phyloP scores from a whole-genome alignment of 2,113 vertebrate genomes.

The Ctenomys sociabilis region DNA sequence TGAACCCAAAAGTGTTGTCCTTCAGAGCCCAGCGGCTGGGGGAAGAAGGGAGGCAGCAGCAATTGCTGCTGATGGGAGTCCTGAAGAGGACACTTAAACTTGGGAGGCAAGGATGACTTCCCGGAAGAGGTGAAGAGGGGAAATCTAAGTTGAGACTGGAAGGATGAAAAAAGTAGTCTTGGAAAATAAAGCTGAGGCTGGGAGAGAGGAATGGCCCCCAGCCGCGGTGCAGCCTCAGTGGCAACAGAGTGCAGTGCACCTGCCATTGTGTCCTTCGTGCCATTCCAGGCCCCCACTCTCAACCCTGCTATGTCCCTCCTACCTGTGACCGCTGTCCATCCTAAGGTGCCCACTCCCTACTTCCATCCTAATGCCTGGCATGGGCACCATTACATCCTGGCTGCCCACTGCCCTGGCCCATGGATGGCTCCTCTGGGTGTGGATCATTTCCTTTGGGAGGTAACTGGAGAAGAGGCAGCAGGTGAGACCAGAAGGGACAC shows the following conservation, averaged over 20 bases:
- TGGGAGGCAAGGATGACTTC: not conserved
- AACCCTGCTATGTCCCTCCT: not conserved
- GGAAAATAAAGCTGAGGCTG: not conserved
- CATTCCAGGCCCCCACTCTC: too few species aligned
- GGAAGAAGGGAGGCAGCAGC: not conserved
- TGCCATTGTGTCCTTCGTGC: not conserved
- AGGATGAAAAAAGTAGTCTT: not conserved
- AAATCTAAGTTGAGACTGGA: not conserved
- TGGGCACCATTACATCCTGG: not conserved
- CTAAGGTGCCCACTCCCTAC: not conserved
- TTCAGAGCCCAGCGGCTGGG: not conserved
- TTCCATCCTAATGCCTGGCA: not conserved
- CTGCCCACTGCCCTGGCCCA: not conserved
- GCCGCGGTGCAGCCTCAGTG: not conserved
- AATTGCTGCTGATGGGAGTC: not conserved
- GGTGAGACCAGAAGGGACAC: slow-evolving; percentile 69
- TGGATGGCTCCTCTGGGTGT: not conserved
- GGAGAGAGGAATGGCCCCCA: not conserved
- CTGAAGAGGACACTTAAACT: not conserved
- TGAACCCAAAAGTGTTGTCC: not conserved
- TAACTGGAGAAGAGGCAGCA: slow-evolving; percentile 77
- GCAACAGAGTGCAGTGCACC: rapidly evolving
- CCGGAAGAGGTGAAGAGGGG: not conserved
- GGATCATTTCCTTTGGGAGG: slow-evolving; percentile 20
- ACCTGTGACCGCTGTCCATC: not conserved